Percentiles rank a stretch among this genome's conserved stretches.
Evolutionary conservation across 2,888 invertebrate genomes (phyloP).

Genomic region (Perizoma flavofasciatum): DNA sequence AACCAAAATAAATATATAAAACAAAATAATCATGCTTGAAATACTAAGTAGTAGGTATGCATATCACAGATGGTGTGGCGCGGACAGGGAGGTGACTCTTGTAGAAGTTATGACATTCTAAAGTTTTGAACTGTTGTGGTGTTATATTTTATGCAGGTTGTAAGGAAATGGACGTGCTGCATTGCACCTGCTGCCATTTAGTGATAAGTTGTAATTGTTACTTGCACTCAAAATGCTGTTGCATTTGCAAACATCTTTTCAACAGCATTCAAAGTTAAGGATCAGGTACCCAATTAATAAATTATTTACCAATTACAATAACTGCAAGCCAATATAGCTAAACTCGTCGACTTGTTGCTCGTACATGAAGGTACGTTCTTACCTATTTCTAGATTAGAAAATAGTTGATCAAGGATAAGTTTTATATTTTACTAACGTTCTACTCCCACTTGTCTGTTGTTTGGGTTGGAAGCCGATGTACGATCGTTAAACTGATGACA

Average conservation of each 20-base stretch:
- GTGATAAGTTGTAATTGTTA: not conserved
- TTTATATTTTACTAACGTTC: not conserved
- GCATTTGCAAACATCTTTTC: no score
- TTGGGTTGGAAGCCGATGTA: conserved; percentile 20
- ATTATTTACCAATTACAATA: no score
- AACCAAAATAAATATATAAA: conserved; percentile 31
- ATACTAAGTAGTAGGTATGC: conserved; percentile 34
- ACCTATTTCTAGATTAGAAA: no score
- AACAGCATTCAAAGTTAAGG: no score
- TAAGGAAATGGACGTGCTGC: conserved; percentile 4
- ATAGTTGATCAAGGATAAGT: no score
- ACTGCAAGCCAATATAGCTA: no score
- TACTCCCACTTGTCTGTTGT: conserved; percentile 3
- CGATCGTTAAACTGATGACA: conserved; percentile 34
- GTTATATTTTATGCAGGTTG: conserved; percentile 15
- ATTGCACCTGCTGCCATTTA: not conserved
- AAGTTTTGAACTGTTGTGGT: not conserved
- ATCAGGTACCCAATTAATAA: no score
- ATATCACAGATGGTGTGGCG: conserved; percentile 17
- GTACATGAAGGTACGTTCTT: no score
- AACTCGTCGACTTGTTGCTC: no score
- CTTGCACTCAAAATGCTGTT: not conserved
- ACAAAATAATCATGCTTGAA: conserved; percentile 31
- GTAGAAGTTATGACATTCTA: conserved; percentile 12
- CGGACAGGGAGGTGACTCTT: conserved; percentile 23